These are phyloP conservation scores for Mionectes macconnelli DNA, from an alignment of 2,113 vertebrate genomes.

Conservation along the genomic window DNA sequence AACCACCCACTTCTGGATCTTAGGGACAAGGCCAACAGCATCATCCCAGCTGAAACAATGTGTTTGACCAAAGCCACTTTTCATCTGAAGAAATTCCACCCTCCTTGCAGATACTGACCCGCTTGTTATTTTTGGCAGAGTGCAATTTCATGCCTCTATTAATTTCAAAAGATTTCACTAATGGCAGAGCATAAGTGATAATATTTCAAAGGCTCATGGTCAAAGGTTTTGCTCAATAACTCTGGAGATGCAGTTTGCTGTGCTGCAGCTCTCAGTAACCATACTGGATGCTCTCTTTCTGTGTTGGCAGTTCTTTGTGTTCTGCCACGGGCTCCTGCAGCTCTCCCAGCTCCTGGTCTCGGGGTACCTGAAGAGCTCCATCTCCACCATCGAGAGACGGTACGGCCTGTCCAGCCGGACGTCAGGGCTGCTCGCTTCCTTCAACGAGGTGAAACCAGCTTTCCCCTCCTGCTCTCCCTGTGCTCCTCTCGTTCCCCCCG, in stretches of 20 bases:
- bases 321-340: constrained; percentile 91
- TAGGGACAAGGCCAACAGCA: background rate
- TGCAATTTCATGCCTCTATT: rapidly evolving
- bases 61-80: background rate
- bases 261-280: background rate
- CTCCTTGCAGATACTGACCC: background rate
- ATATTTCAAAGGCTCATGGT: background rate
- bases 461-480: rapidly evolving
- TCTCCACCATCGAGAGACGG: constrained; percentile 91
- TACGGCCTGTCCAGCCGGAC: constrained; percentile 92
- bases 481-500: rapidly evolving
- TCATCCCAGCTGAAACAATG: background rate
- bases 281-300: background rate
- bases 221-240: background rate
- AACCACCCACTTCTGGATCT: background rate
- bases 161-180: background rate
- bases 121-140: background rate
- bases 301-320: constrained; percentile 83
- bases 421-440: constrained; percentile 85
- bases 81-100: background rate
- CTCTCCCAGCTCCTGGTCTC: constrained; percentile 89
- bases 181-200: too few relatives aligned
- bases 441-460: constrained; percentile 85
- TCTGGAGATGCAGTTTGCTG: background rate
- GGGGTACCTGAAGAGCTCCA: constrained; percentile 91